Base-by-base conservation (phyloP, 2,888 invertebrate species). In the Alloplasta piceator region DNA sequence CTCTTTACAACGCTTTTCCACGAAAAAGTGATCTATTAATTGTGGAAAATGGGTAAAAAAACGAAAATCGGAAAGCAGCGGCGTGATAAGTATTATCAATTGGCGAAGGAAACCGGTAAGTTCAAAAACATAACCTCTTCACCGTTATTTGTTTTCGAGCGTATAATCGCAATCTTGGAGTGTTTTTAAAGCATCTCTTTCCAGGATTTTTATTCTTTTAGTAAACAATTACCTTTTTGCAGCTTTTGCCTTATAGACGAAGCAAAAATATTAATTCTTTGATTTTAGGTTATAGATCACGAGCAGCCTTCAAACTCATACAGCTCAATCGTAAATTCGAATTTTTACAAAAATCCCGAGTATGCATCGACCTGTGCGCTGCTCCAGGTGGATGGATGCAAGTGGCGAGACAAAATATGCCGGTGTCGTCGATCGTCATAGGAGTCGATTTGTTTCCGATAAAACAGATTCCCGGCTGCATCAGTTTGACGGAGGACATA, bases 321-420 rank as follows among this genome's bases (percentile, higher is more conserved):
- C 99, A 99, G 91, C 92, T 99, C 68, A 99, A 99, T 93, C 94
- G 99, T 83, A 98, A 98, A 92, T 99, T 98, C 93, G 98, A 98
- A 71, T 99, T 99, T 92, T 93, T 99, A 5, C 98, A 99, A 94
- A 97, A 96, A 90, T 97, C 99, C 0, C 95, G 98, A 94, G 98
- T 99, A 94, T 97, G 98, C 86, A 95, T 99, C 89, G 99, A 99
- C 94, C 93, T 99, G 82, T 99, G 99, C 93, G 99, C 99, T 10
- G 99, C 99, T 0, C 99, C 99, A 0, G 99, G 99, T 90, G 99
- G 99, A 86, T 99, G 99, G 99, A 97, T 99, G 96, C 99, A 98
- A 93, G 99, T 99, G 71, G 99, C 99, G 63, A 96, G 97, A 88
- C 97, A 99, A 92, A 98, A 98, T 91, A 99, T 99, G 98, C 99